A percentile compares a stretch with the other conserved stretches of the same genome.
These are phyloP conservation scores for Myiothlypis chrysogaster DNA, from an alignment of 2,797 vertebrate genomes.

Conservation along the genomic window DNA sequence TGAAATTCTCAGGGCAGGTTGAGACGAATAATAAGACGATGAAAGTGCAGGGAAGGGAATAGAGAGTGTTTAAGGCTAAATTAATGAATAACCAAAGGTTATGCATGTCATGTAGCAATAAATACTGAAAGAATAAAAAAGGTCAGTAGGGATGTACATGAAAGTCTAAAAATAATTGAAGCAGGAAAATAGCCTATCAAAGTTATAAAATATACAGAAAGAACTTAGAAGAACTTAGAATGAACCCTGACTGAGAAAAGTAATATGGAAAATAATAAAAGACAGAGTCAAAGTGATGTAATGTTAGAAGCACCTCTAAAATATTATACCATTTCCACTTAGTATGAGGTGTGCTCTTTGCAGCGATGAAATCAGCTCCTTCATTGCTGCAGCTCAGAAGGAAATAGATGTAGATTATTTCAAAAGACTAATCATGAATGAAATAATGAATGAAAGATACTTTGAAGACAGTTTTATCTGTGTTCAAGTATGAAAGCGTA, in stretches of 20 bases:
- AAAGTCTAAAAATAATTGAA: constrained; percentile 43
- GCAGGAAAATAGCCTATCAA: constrained; percentile 2
- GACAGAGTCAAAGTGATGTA: background rate
- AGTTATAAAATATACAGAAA: constrained; percentile 1
- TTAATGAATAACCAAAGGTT: constrained; percentile 40
- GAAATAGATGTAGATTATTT: background rate
- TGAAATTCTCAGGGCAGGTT: background rate
- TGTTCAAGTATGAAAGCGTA: background rate
- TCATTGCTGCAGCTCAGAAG: background rate
- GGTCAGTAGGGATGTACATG: constrained; percentile 11
- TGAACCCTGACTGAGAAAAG: background rate
- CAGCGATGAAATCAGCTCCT: background rate
- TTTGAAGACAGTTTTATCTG: background rate
- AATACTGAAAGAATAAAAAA: constrained; percentile 45
- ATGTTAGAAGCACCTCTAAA: background rate
- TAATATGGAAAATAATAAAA: background rate
- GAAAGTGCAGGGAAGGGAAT: background rate
- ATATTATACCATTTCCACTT: background rate
- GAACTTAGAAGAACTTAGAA: background rate
- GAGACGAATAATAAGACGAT: background rate
- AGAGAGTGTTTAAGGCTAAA: constrained; percentile 26
- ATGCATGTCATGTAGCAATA: constrained; percentile 1
- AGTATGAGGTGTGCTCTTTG: background rate
- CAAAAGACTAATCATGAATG: background rate
- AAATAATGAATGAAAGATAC: background rate